Conservation (phyloP, 1,140 invertebrate genomes). For the Procambarus virginalis region DNA sequence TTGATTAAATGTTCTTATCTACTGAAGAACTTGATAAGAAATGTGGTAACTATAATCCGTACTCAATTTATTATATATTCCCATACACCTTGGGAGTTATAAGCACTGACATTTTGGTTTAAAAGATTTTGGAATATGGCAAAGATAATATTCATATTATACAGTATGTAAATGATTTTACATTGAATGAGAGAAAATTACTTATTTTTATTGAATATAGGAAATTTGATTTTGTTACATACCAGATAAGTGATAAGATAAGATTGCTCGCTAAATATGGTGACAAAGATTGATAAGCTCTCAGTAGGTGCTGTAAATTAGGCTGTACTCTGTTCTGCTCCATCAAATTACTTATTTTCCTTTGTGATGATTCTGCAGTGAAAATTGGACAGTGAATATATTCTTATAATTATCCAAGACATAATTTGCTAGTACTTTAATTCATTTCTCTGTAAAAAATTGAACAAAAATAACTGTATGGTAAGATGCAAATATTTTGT, state of each 20-base stretch:
- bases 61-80: too few species aligned
- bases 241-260: slow-evolving; percentile 49
- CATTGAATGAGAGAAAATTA: too few species aligned
- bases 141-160: neutral
- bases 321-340: neutral
- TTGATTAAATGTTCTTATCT: neutral
- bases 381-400: neutral
- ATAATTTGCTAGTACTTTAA: neutral
- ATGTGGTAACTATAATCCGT: too few species aligned
- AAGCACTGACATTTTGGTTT: too few species aligned
- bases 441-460: neutral
- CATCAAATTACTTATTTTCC: neutral
- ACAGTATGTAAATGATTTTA: too few species aligned
- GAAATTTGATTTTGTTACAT: neutral
- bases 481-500: neutral
- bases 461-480: neutral
- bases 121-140: neutral
- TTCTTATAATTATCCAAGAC: neutral
- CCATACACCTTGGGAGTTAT: too few species aligned
- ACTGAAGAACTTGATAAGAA: neutral
- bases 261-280: neutral
- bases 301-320: neutral
- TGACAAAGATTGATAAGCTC: neutral
- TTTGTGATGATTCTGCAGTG: neutral
- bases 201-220: too few species aligned